Evolutionary conservation across 2,113 vertebrate genomes (phyloP).

Genomic region (Melanostigma gelatinosum): DNA sequence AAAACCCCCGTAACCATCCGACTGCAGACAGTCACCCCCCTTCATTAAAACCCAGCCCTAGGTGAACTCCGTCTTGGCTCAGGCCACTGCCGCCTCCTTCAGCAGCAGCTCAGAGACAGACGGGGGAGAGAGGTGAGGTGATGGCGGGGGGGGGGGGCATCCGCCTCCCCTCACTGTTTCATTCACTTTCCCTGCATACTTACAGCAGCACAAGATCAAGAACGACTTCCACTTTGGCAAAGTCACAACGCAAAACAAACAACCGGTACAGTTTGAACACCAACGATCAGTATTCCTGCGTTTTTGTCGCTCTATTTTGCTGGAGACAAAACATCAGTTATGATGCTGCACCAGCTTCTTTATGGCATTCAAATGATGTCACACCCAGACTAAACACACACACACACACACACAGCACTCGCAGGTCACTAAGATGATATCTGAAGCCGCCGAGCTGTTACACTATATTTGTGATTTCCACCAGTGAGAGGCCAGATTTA

Average conservation of each 20-base stretch:
- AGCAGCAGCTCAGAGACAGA: slow-evolving; percentile 14
- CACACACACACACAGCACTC: not conserved
- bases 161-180: slow-evolving; percentile 11
- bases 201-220: not conserved
- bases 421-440: slow-evolving; percentile 35
- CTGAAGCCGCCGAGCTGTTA: slow-evolving; percentile 44
- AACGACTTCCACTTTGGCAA: not conserved
- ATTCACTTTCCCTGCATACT: not conserved
- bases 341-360: not conserved
- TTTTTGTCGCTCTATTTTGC: not conserved
- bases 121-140: not conserved
- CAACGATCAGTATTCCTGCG: not conserved
- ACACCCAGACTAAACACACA: not conserved
- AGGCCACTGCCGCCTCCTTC: slow-evolving; percentile 47
- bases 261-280: not conserved
- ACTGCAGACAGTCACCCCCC: slow-evolving; percentile 41
- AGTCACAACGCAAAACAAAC: not conserved
- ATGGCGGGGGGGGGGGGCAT: not conserved
- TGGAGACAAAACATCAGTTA: not conserved
- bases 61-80: slow-evolving; percentile 65
- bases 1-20: slow-evolving; percentile 53
- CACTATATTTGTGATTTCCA: slow-evolving; percentile 35
- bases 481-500: slow-evolving; percentile 43
- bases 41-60: slow-evolving; percentile 75
- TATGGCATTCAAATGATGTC: slow-evolving; percentile 6